phyloP scores from a whole-genome alignment of 2,113 vertebrate genomes.

The Chlamydotis undulata region DNA sequence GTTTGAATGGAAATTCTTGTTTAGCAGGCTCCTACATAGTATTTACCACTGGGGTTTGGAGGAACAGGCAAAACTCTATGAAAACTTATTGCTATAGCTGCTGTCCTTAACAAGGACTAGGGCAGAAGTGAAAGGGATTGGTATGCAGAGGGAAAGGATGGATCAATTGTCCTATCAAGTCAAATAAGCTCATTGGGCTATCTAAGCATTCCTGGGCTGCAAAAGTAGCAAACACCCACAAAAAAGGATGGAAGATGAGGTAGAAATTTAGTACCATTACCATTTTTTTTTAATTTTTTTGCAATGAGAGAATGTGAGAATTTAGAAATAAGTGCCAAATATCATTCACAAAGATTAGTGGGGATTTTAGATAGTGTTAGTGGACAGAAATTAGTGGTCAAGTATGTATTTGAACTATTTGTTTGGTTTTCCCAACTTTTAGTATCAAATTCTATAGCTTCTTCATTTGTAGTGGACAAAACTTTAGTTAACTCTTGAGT shows the following conservation, averaged over 20 bases:
- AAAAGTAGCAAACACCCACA: neutral
- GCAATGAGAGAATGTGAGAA: neutral
- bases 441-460: neutral
- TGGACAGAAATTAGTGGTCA: neutral
- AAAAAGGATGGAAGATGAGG: neutral
- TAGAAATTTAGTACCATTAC: neutral
- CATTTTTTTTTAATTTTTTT: neutral
- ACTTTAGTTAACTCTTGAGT: neutral
- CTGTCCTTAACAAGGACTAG: neutral
- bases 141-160: rapidly evolving
- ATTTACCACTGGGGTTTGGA: neutral
- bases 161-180: neutral
- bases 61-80: neutral
- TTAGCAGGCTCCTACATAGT: neutral
- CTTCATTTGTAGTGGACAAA: neutral
- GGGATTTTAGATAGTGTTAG: neutral
- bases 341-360: neutral
- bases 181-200: neutral
- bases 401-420: neutral
- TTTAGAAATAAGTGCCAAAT: neutral
- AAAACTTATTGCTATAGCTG: neutral
- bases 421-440: neutral
- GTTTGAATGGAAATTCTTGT: neutral
- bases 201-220: neutral
- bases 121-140: neutral